phyloP scores from a whole-genome alignment of 2,113 vertebrate species.

The Megaleporinus macrocephalus region DNA sequence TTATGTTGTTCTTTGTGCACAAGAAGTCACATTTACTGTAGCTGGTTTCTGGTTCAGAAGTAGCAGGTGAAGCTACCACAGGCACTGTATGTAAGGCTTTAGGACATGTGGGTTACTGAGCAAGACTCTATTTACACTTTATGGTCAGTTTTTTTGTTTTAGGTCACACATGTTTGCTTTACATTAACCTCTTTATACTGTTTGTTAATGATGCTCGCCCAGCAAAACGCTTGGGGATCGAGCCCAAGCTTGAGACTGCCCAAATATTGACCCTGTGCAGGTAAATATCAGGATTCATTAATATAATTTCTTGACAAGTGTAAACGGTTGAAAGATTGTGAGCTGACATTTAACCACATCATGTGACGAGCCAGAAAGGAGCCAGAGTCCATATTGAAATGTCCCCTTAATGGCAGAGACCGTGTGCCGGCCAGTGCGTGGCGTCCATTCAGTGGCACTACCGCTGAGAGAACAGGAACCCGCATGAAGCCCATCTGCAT shows the following conservation, averaged over 20 bases:
- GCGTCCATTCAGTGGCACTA: background rate
- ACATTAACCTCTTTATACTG: background rate
- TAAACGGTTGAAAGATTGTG: background rate
- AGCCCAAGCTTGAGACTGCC: background rate
- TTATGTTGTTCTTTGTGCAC: no score
- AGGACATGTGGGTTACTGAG: no score
- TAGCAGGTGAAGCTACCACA: no score
- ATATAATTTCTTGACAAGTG: background rate
- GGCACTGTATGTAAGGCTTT: no score
- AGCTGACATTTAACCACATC: background rate
- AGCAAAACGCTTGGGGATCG: background rate
- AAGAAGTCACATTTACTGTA: no score
- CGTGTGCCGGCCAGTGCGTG: background rate
- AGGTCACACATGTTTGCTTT: background rate
- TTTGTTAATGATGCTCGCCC: background rate
- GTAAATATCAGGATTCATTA: conserved; percentile 1
- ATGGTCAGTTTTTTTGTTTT: background rate
- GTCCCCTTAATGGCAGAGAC: no score
- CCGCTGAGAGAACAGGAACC: background rate
- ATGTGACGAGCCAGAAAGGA: background rate
- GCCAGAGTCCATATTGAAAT: no score
- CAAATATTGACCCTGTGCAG: conserved; percentile 7
- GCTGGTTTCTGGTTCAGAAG: no score
- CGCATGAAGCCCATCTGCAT: background rate
- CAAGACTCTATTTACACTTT: no score